Evolutionary conservation across 2,888 invertebrate species (phyloP), one percentile per base, ranked within the genome.

Genomic region (Yponomeuta plumbellus): DNA sequence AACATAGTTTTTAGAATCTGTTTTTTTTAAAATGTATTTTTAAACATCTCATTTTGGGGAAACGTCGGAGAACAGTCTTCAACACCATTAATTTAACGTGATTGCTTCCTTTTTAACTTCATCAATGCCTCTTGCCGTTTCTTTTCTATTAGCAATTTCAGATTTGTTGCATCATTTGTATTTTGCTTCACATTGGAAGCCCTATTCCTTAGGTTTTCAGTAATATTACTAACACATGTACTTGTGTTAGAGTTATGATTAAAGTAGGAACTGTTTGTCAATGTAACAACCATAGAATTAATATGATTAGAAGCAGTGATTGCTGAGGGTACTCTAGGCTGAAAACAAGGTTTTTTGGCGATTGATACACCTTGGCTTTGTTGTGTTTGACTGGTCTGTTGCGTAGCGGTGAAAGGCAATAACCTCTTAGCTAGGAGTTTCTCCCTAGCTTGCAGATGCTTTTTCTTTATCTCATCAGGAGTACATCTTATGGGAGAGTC

Each of bases 391-490:
- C 61, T 76, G 75, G 61, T 26, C 34, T 61, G 39, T 68, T 85
- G 84, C 68, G 83, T 73, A 65, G 79, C 72, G 65, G 88, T 88
- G 67, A 88, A 90, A 10, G 90, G 89, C 20, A 91, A 71, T 11
- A 82, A 80, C 65, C 88, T 80, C 77, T 93, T 94, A 0, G 92
- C 91, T 71, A 93, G 79, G 20, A 94, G 82, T 75, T 88, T 93
- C 73, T 93, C 93, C 76, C 92, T 84, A 1, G 94, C 94, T 73
- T 92, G 90, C 69, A 89, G 80, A 69, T 93, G 91, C 73, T 94
- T 94, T 73, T 83, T 91, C 76, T 93, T 93, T 65, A 94, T 94
- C 82, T 94, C 93, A 69, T 93, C 92, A 56, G 92, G 91, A 23
- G 92, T 92, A 73, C 92, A 93, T 75, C 83, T 82, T 71, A 87